Conservation (phyloP, 2,113 vertebrate genomes). For the Myiopsitta monachus region DNA sequence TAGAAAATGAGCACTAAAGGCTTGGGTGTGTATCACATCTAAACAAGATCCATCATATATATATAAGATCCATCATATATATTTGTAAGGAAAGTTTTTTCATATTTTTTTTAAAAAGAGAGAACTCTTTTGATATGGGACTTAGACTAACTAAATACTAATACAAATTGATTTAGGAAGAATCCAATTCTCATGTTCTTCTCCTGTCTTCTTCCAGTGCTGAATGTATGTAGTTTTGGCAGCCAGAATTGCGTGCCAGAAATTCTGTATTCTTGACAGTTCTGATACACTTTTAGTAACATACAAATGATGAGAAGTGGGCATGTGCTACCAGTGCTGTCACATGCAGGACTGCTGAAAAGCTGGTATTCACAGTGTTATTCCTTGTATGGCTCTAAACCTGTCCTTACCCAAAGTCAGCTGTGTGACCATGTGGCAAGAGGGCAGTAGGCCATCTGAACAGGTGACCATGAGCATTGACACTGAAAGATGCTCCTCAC, state of each 20-base stretch:
- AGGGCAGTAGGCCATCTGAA: slow-evolving; percentile 55
- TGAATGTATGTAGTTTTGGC: background rate
- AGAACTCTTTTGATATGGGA: background rate
- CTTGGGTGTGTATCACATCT: background rate
- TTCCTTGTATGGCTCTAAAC: background rate
- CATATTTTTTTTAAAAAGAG: fast-evolving
- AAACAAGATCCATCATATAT: background rate
- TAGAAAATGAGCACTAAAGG: background rate
- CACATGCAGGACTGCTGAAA: background rate
- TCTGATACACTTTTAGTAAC: background rate
- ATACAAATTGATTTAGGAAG: background rate
- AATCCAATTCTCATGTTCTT: background rate
- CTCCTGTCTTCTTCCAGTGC: background rate
- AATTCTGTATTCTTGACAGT: background rate
- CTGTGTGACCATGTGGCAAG: background rate
- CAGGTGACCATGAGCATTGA: slow-evolving; percentile 26
- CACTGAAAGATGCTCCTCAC: slow-evolving; percentile 45
- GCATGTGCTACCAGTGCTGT: background rate
- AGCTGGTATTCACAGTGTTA: background rate
- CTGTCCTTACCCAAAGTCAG: background rate
- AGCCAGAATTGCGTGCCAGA: background rate
- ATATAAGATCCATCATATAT: too few relatives aligned
- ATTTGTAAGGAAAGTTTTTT: background rate
- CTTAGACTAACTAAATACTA: background rate
- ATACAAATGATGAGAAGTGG: background rate